Evolutionary conservation across 1,140 invertebrate genomes (phyloP).

Genomic region (silkworm (Bombyx mori)): ASM3026992v2 NC_085117.1:16527001-16527500

Average conservation of each 20-base stretch:
- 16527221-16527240: not conserved
- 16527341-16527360: not conserved
- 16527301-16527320: not conserved
- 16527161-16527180: constrained; percentile 13
- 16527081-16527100: constrained; percentile 54
- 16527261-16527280: constrained; percentile 17
- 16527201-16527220: not conserved
- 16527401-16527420: no score
- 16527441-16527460: no score
- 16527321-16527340: not conserved
- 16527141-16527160: constrained; percentile 22
- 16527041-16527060: constrained; percentile 49
- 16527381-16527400: no score
- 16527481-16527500: no score
- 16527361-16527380: not conserved
- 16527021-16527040: constrained; percentile 37
- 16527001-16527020: constrained; percentile 23
- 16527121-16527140: constrained; percentile 18
- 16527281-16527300: constrained; percentile 16
- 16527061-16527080: constrained; percentile 47
- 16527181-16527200: not conserved
- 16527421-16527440: no score
- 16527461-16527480: no score
- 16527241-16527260: constrained; percentile 10
- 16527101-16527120: constrained; percentile 42